These are phyloP conservation scores for Halichoeres trimaculatus DNA, from an alignment of 2,113 vertebrate genomes.

Conservation along the genomic window DNA sequence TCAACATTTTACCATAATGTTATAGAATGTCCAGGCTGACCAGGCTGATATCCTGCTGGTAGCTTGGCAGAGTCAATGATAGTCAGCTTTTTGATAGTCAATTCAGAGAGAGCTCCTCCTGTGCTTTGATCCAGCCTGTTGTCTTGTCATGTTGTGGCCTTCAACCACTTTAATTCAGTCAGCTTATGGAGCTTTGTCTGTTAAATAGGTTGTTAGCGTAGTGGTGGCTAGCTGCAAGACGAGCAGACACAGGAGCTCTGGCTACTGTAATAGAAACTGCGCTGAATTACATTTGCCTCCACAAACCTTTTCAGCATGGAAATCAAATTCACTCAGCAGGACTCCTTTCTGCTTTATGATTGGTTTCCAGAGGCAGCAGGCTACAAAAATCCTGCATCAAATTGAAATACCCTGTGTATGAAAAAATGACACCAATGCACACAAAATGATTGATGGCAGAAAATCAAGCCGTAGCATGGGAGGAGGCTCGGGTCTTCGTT, in stretches of 20 bases:
- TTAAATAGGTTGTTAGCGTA: background rate
- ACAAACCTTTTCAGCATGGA: slow-evolving; percentile 55
- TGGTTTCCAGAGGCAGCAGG: slow-evolving; percentile 46
- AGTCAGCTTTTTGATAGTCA: slow-evolving; percentile 29
- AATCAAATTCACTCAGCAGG: slow-evolving; percentile 58
- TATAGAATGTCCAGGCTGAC: background rate
- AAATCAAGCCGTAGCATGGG: slow-evolving; percentile 17
- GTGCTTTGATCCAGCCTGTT: slow-evolving; percentile 8
- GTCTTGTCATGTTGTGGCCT: slow-evolving; percentile 6
- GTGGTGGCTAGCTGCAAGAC: background rate
- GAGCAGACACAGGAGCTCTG: slow-evolving; percentile 13
- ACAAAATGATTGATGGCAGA: slow-evolving; percentile 30
- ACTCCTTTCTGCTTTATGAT: slow-evolving; percentile 32
- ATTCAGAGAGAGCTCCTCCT: slow-evolving; percentile 13
- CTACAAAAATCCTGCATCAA: slow-evolving; percentile 46
- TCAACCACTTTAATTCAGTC: background rate
- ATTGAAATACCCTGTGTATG: slow-evolving; percentile 35
- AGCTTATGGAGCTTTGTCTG: background rate
- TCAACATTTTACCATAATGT: background rate
- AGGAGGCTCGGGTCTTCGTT: slow-evolving; percentile 5
- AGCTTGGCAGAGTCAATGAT: slow-evolving; percentile 1
- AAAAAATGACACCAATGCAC: slow-evolving; percentile 36
- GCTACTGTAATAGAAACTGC: slow-evolving; percentile 30
- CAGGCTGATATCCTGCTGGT: background rate
- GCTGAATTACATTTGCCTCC: slow-evolving; percentile 49